These are phyloP conservation scores for Polyploca ridens DNA, from an alignment of 2,888 invertebrate species.

Conservation along the genomic window DNA sequence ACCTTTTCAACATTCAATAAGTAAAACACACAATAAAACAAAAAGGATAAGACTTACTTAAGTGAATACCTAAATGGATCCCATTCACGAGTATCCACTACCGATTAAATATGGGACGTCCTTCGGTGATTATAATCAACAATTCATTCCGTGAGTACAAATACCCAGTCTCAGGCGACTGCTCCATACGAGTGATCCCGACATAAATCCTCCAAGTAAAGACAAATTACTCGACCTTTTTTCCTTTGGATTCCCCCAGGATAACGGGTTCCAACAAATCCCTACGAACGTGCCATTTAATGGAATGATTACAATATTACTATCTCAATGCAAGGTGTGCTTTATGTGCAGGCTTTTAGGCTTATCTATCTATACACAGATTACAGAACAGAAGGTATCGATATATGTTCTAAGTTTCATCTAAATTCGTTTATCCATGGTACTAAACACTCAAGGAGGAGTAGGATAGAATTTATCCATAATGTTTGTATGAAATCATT, in stretches of 20 bases:
- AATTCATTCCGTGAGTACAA: constrained; percentile 45
- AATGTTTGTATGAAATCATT: too few relatives aligned
- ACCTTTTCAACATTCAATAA: too few relatives aligned
- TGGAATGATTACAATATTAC: constrained; percentile 71
- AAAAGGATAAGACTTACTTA: background rate
- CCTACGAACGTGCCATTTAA: constrained; percentile 64
- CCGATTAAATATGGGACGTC: constrained; percentile 29
- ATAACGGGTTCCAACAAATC: constrained; percentile 68
- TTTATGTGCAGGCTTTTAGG: background rate
- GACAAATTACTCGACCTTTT: constrained; percentile 79
- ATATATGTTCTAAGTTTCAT: too few relatives aligned
- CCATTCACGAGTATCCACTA: constrained; percentile 10
- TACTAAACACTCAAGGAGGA: too few relatives aligned
- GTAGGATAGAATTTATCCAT: too few relatives aligned
- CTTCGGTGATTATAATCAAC: constrained; percentile 53
- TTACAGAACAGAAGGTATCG: too few relatives aligned
- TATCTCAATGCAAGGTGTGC: constrained; percentile 34
- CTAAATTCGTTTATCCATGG: too few relatives aligned
- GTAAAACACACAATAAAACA: background rate
- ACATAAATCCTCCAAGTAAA: constrained; percentile 76
- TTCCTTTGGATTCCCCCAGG: constrained; percentile 65
- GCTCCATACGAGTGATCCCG: constrained; percentile 62
- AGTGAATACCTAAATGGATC: constrained; percentile 13
- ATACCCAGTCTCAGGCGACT: constrained; percentile 49
- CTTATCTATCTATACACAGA: too few relatives aligned